Base-by-base conservation (phyloP, 2,797 vertebrate species). In the Calcarius lapponicus region DNA sequence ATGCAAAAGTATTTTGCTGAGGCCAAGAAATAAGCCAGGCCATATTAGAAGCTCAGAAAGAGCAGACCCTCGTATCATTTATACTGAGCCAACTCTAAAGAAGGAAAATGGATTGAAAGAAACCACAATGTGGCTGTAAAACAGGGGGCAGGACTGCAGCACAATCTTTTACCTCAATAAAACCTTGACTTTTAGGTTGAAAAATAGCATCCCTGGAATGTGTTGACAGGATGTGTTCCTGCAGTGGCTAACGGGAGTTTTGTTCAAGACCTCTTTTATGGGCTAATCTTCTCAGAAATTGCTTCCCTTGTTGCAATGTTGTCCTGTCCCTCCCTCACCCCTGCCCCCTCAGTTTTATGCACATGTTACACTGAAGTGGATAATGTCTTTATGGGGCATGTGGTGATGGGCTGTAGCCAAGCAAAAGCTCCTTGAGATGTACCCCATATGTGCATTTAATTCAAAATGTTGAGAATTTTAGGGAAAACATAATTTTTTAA, bases 101-200 rank as follows among this genome's bases (percentile, higher is more conserved):
- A 70, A 75, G 47, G 51, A 72, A 83, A 79, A 67, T 54, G 22
- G 47, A 75, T 48, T 78, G 53, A 75, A 75, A 75, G 58, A 65
- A 74, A 40, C 58, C 43, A 38, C 47, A 61, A 15, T 10, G 28
- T 70, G 31, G 6, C n/a, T 66, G 28, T 75, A 81, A 92, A 92
- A 40, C 12, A 40, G 26, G 9, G 28, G 6, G 36, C 26, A 66
- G 69, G 24, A 62, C 26, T 66, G 51, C 47, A 83, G n/a, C 40
- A 43, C 50, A 73, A 3, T 69, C 62, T 84, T 92, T 84, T 72
- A 58, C 58, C 51, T 80, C 43, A 72, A 51, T 64, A 84, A 92
- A 95, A 62, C 29, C 36, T 81, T 84, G 62, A 64, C 50, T 90
- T 93, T 79, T 75, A n/a, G 66, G 66, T 38, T 92, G 90, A 91